Evolutionary conservation across 2,113 vertebrate species (phyloP), one percentile per base, ranked within the genome.

Genomic region (Microcebus tavaratra): DNA sequence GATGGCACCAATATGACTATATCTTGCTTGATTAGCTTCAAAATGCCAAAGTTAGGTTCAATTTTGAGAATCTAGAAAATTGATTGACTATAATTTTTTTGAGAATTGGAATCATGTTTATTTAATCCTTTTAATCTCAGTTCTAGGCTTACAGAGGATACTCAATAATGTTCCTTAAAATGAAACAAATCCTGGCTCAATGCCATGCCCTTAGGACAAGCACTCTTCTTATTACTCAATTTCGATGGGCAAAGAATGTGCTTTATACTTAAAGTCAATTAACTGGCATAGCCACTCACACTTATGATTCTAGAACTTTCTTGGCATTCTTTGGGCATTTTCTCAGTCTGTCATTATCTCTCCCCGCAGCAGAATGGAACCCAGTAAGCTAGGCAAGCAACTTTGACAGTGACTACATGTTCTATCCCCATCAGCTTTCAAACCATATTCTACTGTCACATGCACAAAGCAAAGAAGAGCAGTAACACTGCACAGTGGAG

Each of bases 221-320:
- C 39, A 88, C 12, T 61, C 8, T 6, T 91, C 34, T 72, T 50
- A 73, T 70, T 90, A 78, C 29, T 89, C 96, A 94, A 85, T 82
- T 53, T 61, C 59, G 78, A 75, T 82, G 65, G 42, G 7, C 34
- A 81, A 85, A 88, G 29, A 83, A 67, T 84, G 23, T 29, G 31
- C 70, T 93, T 75, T 91, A 63, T 96, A 76, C 50, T 93, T 88
- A 73, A 87, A 90, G 76, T 80, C 29, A 36, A 63, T 86, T 95
- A 81, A 45, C 21, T 94, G 76, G 5, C 21, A 73, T 79, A 70
- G 18, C 10, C 23, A 84, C 27, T 70, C n/a, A 88, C 21, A 95
- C 76, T 93, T 91, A 75, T 67, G 68, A 91, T 70, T 92, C n/a
- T 89, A 72, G 50, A 85, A 93, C 14, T 86, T 93, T 91, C 45